Conservation (phyloP, 2,113 vertebrate species). For the Oncorhynchus mykiss region DNA sequence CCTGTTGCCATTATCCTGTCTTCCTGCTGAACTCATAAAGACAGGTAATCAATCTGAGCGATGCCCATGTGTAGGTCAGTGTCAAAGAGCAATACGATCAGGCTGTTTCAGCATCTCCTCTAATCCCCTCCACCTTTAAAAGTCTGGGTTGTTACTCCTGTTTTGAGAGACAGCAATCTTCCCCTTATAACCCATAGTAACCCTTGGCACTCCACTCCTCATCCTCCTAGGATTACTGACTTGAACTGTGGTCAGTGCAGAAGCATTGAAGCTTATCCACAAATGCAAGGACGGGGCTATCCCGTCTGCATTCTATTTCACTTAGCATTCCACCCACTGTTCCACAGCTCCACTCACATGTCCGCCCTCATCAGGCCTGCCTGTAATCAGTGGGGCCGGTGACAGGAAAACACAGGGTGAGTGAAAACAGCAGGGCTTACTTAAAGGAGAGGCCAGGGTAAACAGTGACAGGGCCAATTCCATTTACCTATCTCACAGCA, state of each 20-base stretch:
- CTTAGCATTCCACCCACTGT: constrained; percentile 49
- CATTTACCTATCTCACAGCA: constrained; percentile 57
- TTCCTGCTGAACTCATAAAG: constrained; percentile 25
- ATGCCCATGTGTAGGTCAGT: constrained; percentile 28
- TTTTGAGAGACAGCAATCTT: neutral
- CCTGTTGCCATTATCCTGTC: neutral
- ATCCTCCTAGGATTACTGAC: neutral
- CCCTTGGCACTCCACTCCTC: neutral
- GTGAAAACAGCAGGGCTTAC: constrained; percentile 53
- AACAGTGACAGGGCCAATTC: constrained; percentile 70
- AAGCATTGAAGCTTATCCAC: constrained; percentile 17
- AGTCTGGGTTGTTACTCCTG: neutral
- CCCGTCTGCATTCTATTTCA: constrained; percentile 23
- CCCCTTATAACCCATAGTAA: neutral
- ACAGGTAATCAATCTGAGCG: constrained; percentile 45
- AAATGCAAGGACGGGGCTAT: neutral
- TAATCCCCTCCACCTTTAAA: constrained; percentile 30
- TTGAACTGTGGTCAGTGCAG: constrained; percentile 6
- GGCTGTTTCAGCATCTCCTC: constrained; percentile 8
- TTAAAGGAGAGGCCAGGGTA: constrained; percentile 58
- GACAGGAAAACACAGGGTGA: constrained; percentile 59
- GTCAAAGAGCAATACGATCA: constrained; percentile 16
- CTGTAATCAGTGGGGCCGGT: constrained; percentile 59
- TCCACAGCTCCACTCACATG: constrained; percentile 59
- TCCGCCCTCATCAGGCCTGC: constrained; percentile 59